A percentile compares a stretch with the other conserved stretches of the same genome.
Evolutionary conservation across 2,888 invertebrate genomes (phyloP).

Genomic region (Tenthredo scrophulariae): DNA sequence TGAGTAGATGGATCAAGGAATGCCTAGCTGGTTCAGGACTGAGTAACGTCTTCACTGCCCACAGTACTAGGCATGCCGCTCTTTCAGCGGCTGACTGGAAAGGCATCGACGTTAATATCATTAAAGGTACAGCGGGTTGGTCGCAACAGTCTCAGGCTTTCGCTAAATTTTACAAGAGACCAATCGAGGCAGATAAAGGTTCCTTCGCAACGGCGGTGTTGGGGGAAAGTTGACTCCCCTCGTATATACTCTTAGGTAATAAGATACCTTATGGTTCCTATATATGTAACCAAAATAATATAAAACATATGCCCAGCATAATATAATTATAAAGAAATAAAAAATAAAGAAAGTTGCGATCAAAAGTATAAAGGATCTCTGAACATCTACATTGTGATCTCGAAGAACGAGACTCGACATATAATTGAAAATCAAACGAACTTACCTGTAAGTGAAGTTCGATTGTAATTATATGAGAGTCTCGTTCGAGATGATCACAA

Average conservation of each 20-base stretch:
- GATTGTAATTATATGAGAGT: too few relatives aligned
- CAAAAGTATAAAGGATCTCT: too few relatives aligned
- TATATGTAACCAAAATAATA: too few relatives aligned
- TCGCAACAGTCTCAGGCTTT: slow-evolving; percentile 11
- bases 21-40: not conserved
- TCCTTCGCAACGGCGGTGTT: not conserved
- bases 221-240: not conserved
- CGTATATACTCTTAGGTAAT: not conserved
- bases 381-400: too few relatives aligned
- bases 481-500: too few relatives aligned
- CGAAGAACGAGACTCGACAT: too few relatives aligned
- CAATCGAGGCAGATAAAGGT: not conserved
- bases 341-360: too few relatives aligned
- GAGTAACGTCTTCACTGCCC: not conserved
- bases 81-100: not conserved
- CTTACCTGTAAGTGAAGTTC: too few relatives aligned
- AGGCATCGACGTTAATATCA: not conserved
- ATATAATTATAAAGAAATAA: too few relatives aligned
- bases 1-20: slow-evolving; percentile 6
- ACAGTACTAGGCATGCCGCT: slow-evolving; percentile 20
- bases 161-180: slow-evolving; percentile 21
- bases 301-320: too few relatives aligned
- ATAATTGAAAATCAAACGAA: too few relatives aligned
- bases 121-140: slow-evolving; percentile 10
- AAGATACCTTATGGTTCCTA: not conserved